These are phyloP conservation scores for Cryptophagus acutangulus DNA, from an alignment of 2,888 invertebrate genomes.

Conservation along the genomic window DNA sequence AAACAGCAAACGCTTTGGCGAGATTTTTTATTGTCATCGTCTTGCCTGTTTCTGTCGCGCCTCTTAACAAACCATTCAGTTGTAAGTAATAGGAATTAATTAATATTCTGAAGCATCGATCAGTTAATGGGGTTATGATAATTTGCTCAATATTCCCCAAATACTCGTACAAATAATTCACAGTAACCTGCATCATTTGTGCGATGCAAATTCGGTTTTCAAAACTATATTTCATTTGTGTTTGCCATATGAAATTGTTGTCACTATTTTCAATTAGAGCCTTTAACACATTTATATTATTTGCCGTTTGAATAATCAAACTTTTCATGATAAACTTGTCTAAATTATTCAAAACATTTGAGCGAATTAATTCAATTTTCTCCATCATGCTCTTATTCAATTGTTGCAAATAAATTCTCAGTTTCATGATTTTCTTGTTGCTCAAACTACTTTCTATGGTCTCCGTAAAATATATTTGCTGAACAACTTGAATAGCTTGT, in stretches of 20 bases:
- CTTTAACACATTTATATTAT: conserved; percentile 66
- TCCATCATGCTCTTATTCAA: background rate
- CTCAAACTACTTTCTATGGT: conserved; percentile 49
- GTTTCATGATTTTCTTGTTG: conserved; percentile 15
- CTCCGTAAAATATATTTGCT: conserved; percentile 28
- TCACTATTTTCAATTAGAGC: conserved; percentile 58
- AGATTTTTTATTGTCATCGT: conserved; percentile 86
- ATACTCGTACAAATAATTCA: conserved; percentile 78
- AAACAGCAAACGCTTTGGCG: conserved; percentile 67
- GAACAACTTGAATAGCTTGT: conserved; percentile 25
- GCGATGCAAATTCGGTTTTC: conserved; percentile 60
- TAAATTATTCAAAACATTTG: conserved; percentile 7
- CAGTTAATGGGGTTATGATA: conserved; percentile 65
- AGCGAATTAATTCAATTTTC: conserved; percentile 32
- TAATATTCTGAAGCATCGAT: conserved; percentile 73
- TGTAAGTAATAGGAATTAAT: conserved; percentile 75
- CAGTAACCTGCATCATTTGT: conserved; percentile 67
- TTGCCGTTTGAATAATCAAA: conserved; percentile 16
- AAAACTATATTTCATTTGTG: conserved; percentile 70
- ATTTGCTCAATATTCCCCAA: conserved; percentile 69
- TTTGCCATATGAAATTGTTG: conserved; percentile 74
- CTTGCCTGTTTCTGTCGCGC: conserved; percentile 77
- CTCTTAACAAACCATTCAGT: conserved; percentile 72
- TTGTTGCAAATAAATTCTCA: background rate
- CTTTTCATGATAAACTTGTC: conserved; percentile 48